Percentiles rank a stretch among this genome's conserved stretches.
Evolutionary conservation across 1,140 invertebrate genomes (phyloP).

Genomic region (Phenacoccus solenopsis): DNA sequence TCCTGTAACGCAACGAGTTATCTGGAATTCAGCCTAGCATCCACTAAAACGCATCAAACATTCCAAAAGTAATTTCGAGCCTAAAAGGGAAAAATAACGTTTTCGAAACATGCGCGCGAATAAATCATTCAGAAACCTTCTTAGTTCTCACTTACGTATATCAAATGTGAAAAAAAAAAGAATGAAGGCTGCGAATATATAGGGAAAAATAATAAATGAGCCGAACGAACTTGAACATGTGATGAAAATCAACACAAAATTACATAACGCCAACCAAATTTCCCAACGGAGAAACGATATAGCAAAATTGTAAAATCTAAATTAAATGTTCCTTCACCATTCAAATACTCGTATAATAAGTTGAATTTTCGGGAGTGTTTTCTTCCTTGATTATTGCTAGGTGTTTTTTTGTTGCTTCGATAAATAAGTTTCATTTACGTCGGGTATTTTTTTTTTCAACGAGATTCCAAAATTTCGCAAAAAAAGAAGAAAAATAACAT

Average conservation of each 20-base stretch:
- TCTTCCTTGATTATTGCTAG: not conserved
- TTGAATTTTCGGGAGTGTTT: too few species aligned
- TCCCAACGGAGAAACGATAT: not conserved
- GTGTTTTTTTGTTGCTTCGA: not conserved
- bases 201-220: not conserved
- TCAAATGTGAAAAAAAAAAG: too few species aligned
- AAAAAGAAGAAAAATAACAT: not conserved
- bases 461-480: not conserved
- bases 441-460: not conserved
- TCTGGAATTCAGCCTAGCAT: too few species aligned
- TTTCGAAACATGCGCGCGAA: too few species aligned
- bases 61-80: too few species aligned
- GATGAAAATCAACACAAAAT: not conserved
- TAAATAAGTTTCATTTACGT: not conserved
- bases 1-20: too few species aligned
- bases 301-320: not conserved
- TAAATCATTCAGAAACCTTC: too few species aligned
- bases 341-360: not conserved
- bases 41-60: too few species aligned
- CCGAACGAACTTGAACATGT: not conserved
- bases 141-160: too few species aligned
- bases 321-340: not conserved
- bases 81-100: too few species aligned
- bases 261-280: not conserved
- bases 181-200: too few species aligned